Evolutionary conservation across 2,888 invertebrate species (phyloP).

Genomic region (Scaptomyza caliginosa): DNA sequence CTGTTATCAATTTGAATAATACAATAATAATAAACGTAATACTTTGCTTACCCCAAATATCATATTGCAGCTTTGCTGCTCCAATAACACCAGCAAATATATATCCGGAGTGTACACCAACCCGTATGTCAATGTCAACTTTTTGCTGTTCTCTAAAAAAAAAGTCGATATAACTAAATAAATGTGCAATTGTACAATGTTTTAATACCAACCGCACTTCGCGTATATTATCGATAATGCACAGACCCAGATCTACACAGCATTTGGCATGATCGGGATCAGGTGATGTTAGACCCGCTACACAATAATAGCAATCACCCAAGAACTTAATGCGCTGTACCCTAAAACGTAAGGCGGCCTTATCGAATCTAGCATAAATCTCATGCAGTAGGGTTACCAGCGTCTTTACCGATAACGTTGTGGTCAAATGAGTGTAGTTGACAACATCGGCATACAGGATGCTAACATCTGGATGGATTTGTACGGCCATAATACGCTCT

Average conservation of each 20-base stretch:
- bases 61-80: conserved; percentile 96
- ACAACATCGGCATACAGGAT: conserved; percentile 97
- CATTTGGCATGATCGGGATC: conserved; percentile 92
- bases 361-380: conserved; percentile 95
- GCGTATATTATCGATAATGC: conserved; percentile 94
- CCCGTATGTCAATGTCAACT: conserved; percentile 96
- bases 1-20: too few species aligned
- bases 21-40: too few species aligned
- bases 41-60: conserved; percentile 92
- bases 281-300: conserved; percentile 92
- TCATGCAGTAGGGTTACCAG: conserved; percentile 95
- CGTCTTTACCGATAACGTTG: conserved; percentile 90
- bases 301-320: conserved; percentile 97
- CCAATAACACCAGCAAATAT: conserved; percentile 96
- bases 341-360: conserved; percentile 91
- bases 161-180: too few species aligned
- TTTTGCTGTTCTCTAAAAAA: conserved; percentile 86
- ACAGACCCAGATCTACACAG: conserved; percentile 93
- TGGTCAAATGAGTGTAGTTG: conserved; percentile 92
- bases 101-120: conserved; percentile 96
- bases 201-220: conserved; percentile 84
- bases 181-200: neutral
- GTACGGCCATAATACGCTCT: conserved; percentile 86
- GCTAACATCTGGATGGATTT: conserved; percentile 93
- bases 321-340: conserved; percentile 95